Evolutionary conservation across 2,888 invertebrate genomes (phyloP).

Genomic region (Scaptomyza caliginosa): DNA sequence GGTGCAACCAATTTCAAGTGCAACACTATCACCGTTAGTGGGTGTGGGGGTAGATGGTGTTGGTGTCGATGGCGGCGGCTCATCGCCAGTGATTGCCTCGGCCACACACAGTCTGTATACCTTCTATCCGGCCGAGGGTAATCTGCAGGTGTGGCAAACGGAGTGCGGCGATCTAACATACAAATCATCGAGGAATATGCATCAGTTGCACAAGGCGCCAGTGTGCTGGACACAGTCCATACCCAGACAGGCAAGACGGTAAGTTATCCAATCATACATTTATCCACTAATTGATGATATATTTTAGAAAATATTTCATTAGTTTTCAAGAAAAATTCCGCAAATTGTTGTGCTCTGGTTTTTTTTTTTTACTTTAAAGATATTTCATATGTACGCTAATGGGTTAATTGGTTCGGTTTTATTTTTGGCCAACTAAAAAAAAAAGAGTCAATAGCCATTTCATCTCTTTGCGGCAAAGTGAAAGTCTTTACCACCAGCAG

Average conservation of each 20-base stretch:
- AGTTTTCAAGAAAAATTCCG: constrained; percentile 20
- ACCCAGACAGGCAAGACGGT: constrained; percentile 84
- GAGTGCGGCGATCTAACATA: constrained; percentile 84
- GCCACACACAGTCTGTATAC: constrained; percentile 84
- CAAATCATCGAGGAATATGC: constrained; percentile 83
- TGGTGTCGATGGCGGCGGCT: constrained; percentile 73
- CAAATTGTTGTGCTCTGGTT: constrained; percentile 40
- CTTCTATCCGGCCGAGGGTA: constrained; percentile 84
- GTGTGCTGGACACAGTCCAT: constrained; percentile 84
- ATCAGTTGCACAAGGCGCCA: constrained; percentile 83
- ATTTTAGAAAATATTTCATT: constrained; percentile 6
- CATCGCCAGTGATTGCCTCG: constrained; percentile 82
- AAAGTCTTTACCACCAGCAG: constrained; percentile 53
- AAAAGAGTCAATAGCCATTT: constrained; percentile 72
- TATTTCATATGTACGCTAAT: constrained; percentile 61
- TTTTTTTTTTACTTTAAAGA: neutral
- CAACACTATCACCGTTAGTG: constrained; percentile 76
- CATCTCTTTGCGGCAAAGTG: constrained; percentile 66
- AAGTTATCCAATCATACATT: constrained; percentile 42
- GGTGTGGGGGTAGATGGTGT: constrained; percentile 67
- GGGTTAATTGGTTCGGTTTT: constrained; percentile 69
- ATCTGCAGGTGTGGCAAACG: constrained; percentile 84
- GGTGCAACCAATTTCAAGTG: constrained; percentile 82
- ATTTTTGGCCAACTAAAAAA: constrained; percentile 70
- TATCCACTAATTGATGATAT: neutral